These are phyloP conservation scores for Pardalotus punctatus DNA, from an alignment of 2,113 vertebrate genomes.

Conservation along the genomic window DNA sequence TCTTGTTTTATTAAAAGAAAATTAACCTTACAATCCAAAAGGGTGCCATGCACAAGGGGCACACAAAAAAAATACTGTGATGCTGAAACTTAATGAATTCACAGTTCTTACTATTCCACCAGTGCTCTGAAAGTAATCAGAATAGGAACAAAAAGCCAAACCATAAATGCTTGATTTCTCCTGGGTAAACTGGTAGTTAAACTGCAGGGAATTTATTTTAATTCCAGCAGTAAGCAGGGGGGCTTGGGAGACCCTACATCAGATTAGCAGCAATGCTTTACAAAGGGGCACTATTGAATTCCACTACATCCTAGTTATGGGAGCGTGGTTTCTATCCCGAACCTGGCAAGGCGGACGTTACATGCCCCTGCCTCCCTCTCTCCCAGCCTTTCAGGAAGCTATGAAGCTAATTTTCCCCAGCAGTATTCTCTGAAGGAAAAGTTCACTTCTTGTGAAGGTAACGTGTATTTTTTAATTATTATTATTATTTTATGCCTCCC, in stretches of 20 bases:
- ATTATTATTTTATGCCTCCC: conserved; percentile 26
- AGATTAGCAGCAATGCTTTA: neutral
- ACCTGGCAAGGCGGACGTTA: accelerated
- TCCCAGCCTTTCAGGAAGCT: neutral
- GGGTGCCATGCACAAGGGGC: neutral
- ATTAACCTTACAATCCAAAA: neutral
- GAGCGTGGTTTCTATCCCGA: neutral
- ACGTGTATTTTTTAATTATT: conserved; percentile 11
- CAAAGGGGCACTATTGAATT: neutral
- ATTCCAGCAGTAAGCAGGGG: neutral
- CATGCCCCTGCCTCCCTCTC: neutral
- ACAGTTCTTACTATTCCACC: conserved; percentile 13
- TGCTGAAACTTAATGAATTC: neutral
- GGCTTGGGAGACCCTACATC: neutral
- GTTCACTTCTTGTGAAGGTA: neutral
- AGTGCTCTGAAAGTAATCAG: conserved; percentile 12
- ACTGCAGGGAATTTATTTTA: conserved; percentile 1
- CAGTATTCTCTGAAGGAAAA: conserved; percentile 3
- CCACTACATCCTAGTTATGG: neutral
- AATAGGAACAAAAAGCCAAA: conserved; percentile 28
- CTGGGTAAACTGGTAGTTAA: conserved; percentile 4
- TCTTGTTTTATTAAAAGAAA: neutral
- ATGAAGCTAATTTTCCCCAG: neutral
- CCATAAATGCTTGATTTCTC: conserved; percentile 31
- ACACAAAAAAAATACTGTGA: neutral